Percentiles rank a stretch among this genome's conserved stretches.
Evolutionary conservation across 1,140 invertebrate genomes (phyloP).

Genomic region (Hyles vespertilio): DNA sequence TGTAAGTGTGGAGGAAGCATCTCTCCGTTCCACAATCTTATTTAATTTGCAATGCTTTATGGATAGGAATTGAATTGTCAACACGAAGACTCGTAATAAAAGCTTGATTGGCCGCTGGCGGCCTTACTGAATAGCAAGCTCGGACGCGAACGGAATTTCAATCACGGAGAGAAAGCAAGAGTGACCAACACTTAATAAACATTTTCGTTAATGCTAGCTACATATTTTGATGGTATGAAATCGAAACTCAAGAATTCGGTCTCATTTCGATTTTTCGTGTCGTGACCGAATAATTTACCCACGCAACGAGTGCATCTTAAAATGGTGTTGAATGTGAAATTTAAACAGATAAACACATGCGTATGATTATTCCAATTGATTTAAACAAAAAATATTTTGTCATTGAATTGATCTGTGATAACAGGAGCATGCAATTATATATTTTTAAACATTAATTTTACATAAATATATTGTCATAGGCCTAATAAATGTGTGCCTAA

Average conservation of each 20-base stretch:
- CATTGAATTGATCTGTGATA: too few relatives aligned
- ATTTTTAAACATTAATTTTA: too few relatives aligned
- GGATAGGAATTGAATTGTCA: slow-evolving; percentile 41
- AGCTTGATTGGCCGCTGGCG: slow-evolving; percentile 9
- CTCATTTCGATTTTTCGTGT: slow-evolving; percentile 10
- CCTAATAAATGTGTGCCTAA: too few relatives aligned
- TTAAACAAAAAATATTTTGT: too few relatives aligned
- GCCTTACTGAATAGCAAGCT: slow-evolving; percentile 32
- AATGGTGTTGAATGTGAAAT: too few relatives aligned
- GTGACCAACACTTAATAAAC: slow-evolving; percentile 33
- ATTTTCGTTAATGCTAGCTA: slow-evolving; percentile 24
- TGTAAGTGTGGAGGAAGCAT: not conserved
- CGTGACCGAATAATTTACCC: slow-evolving; percentile 18
- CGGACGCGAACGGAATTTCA: slow-evolving; percentile 34
- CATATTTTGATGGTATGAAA: slow-evolving; percentile 18
- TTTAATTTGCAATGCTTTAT: slow-evolving; percentile 26
- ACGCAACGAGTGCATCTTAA: slow-evolving; percentile 10
- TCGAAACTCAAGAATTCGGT: slow-evolving; percentile 15
- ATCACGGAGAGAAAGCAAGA: slow-evolving; percentile 47
- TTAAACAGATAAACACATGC: too few relatives aligned
- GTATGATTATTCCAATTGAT: too few relatives aligned
- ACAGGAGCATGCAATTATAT: too few relatives aligned
- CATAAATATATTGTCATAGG: too few relatives aligned
- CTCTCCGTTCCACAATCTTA: slow-evolving; percentile 2
- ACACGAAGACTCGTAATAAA: slow-evolving; percentile 18